Evolutionary conservation across 2,797 vertebrate species (phyloP), one percentile per base, ranked within the genome.

Genomic region (Enteromius mattozi): DNA sequence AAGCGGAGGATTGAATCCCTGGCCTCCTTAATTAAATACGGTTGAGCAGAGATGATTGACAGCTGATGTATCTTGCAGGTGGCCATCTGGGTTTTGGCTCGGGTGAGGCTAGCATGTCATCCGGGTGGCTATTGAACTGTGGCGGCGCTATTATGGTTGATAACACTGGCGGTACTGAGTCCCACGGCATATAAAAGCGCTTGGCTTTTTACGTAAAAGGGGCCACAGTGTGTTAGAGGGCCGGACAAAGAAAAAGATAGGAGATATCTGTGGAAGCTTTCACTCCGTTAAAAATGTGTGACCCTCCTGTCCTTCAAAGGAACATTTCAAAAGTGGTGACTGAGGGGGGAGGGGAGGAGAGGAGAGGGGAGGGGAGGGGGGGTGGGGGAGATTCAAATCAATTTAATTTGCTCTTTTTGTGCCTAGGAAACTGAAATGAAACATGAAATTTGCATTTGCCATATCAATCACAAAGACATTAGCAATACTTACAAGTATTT

Each of bases 111-210:
- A 54, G 49, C 30, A 78, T 61, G 72, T 85, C 88, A 89, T 89
- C 84, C 68, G 35, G 83, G 76, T 84, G 87, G 84, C 81, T 88
- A 89, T 89, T 92, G 88, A 91, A 89, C 87, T 87, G 86, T 87
- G 77, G 78, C 83, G 65, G 71, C 85, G 75, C 82, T 88, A 88
- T 91, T 90, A 90, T 86, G 51, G 83, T 88, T 87, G 88, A 91
- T 90, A 88, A 91, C 89, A 88, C 87, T 72, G 63, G 82, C 61
- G 71, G 66, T 80, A 86, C 76, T 77, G 81, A 87, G 54, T 78
- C 78, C 47, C 81, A 76, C 69, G 83, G 71, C 82, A 83, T 80
- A 79, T 72, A 80, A 84, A 82, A 85, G 59, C 30, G 37, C n/a
- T 74, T 71, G 37, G 35, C 51, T 66, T 81, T 87, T 84, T 86